Percentiles rank a stretch among this genome's conserved stretches.
These are phyloP conservation scores for Gortyna flavago DNA, from an alignment of 2,888 invertebrate species.

Conservation along the genomic window DNA sequence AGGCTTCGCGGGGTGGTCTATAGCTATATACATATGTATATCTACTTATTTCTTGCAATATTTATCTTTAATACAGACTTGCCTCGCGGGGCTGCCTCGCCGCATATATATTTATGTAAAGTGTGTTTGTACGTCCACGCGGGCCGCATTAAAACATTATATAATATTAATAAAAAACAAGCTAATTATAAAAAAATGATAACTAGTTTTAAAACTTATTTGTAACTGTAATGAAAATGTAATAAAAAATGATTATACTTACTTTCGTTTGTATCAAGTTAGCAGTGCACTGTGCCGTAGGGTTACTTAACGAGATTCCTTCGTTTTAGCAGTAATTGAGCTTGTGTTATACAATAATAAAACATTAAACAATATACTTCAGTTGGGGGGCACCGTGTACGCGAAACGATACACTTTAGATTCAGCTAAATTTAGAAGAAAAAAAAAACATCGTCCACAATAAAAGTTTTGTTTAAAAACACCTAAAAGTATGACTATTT, in stretches of 20 bases:
- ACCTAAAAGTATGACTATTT: background rate
- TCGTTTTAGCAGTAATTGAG: constrained; percentile 66
- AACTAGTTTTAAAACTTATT: constrained; percentile 81
- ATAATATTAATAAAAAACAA: constrained; percentile 75
- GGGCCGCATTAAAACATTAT: constrained; percentile 68
- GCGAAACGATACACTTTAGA: background rate
- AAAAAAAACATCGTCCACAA: background rate
- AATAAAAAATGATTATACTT: constrained; percentile 71
- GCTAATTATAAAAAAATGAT: constrained; percentile 78
- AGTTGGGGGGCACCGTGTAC: constrained; percentile 48
- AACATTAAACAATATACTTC: constrained; percentile 43
- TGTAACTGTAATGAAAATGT: constrained; percentile 84
- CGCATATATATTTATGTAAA: constrained; percentile 32
- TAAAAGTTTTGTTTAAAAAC: background rate
- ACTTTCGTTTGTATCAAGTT: constrained; percentile 66
- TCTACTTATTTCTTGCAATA: constrained; percentile 59
- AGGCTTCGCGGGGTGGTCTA: constrained; percentile 47
- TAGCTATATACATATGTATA: constrained; percentile 55
- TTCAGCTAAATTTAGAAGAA: background rate
- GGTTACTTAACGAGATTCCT: constrained; percentile 71
- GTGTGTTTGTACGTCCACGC: constrained; percentile 69
- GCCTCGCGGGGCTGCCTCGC: constrained; percentile 49
- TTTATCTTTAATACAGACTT: constrained; percentile 45
- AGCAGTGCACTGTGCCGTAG: constrained; percentile 68
- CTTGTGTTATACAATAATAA: constrained; percentile 61